Percentiles rank a stretch among this genome's conserved stretches.
phyloP scores from a whole-genome alignment of 1,140 invertebrate genomes.

The Aphelinus certus region DNA sequence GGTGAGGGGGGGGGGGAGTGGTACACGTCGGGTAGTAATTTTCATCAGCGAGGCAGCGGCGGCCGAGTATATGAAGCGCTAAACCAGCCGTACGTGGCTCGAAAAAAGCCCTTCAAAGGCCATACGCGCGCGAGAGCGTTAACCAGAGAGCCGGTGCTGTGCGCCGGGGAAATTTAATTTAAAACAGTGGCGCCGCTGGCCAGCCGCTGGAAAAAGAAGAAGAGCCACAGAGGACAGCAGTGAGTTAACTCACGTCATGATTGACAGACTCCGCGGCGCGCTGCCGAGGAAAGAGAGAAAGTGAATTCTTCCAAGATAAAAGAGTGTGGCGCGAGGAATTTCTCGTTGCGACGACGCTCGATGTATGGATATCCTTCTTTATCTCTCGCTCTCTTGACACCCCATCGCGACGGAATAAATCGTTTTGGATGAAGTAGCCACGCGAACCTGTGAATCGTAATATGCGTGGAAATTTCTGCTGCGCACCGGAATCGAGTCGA shows the following conservation, averaged over 20 bases:
- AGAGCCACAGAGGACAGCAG: conserved; percentile 12
- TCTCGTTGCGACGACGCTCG: too few relatives aligned
- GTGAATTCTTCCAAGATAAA: conserved; percentile 4
- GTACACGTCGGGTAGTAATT: neutral
- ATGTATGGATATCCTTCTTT: too few relatives aligned
- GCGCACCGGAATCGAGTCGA: too few relatives aligned
- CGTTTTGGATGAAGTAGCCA: too few relatives aligned
- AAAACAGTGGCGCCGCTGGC: conserved; percentile 2
- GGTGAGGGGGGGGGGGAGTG: too few relatives aligned
- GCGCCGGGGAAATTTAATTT: conserved; percentile 26
- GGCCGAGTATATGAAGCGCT: neutral
- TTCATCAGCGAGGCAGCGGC: neutral
- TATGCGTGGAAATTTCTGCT: too few relatives aligned
- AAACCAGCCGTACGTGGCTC: too few relatives aligned
- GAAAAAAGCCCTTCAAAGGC: neutral
- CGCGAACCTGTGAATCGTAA: too few relatives aligned
- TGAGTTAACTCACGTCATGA: conserved; percentile 24
- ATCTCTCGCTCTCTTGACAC: too few relatives aligned
- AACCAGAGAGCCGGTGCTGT: neutral
- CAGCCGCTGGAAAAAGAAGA: conserved; percentile 12
- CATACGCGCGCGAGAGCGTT: neutral
- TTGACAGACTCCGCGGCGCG: conserved; percentile 23
- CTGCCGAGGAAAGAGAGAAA: conserved; percentile 5
- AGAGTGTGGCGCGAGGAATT: neutral
- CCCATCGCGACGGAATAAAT: too few relatives aligned